Conservation (phyloP, 2,113 vertebrate genomes). For the Romanogobio albipinnatus region DNA sequence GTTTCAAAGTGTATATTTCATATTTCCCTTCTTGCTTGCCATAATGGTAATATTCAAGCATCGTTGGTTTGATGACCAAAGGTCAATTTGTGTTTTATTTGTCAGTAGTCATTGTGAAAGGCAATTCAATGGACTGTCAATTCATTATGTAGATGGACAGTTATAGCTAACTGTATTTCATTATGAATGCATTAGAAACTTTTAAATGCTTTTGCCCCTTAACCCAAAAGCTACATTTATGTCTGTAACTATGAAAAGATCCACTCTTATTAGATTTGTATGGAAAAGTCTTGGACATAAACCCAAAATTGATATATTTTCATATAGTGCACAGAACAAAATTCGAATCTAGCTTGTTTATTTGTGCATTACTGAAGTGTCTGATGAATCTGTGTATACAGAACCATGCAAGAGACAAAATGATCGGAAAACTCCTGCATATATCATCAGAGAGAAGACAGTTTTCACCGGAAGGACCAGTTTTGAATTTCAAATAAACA, state of each 20-base stretch:
- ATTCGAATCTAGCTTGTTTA: neutral
- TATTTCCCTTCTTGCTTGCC: neutral
- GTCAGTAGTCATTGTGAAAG: conserved; percentile 1
- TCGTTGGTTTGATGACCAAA: neutral
- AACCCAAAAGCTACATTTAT: neutral
- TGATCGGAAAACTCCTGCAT: no score
- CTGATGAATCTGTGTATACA: neutral
- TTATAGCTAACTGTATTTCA: neutral
- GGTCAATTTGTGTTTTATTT: conserved; percentile 21
- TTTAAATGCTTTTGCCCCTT: neutral
- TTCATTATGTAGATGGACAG: neutral
- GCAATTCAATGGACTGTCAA: neutral
- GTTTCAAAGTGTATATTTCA: conserved; percentile 22
- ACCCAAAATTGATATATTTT: neutral
- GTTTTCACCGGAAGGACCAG: no score
- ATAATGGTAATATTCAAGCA: conserved; percentile 1
- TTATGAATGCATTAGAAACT: neutral
- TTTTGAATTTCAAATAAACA: no score
- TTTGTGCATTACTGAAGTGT: neutral
- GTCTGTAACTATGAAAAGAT: neutral
- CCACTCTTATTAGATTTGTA: neutral
- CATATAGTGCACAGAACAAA: neutral
- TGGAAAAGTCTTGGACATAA: neutral
- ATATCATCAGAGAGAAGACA: no score
- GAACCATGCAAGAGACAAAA: neutral